Evolutionary conservation across 2,888 invertebrate genomes (phyloP).

Genomic region (Ashinkailepas kermadecensis): DNA sequence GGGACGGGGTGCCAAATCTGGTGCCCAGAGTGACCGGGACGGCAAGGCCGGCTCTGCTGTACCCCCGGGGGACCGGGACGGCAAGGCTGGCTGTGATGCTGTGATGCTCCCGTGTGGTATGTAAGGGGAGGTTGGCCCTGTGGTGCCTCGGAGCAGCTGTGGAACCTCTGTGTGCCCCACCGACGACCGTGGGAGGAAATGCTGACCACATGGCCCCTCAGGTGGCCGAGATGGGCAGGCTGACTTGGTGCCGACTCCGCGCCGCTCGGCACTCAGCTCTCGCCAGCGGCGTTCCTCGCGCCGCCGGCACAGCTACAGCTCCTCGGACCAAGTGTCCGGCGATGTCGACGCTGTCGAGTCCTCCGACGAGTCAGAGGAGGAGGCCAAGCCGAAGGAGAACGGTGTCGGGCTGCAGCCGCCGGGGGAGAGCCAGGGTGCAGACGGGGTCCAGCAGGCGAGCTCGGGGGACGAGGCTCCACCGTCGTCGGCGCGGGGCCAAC

Average conservation of each 20-base stretch:
- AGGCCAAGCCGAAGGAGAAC: too few species aligned
- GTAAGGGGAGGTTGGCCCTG: background rate
- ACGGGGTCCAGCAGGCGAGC: too few species aligned
- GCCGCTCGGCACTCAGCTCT: background rate
- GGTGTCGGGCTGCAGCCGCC: too few species aligned
- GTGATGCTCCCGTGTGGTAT: background rate
- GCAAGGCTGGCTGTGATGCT: background rate
- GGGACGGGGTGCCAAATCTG: too few species aligned
- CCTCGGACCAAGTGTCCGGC: background rate
- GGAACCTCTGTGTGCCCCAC: background rate
- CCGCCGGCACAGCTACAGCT: background rate
- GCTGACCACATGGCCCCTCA: too few species aligned
- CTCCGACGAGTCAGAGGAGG: too few species aligned
- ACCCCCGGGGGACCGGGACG: background rate
- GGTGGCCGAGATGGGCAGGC: too few species aligned
- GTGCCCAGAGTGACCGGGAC: too few species aligned
- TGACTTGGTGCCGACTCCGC: background rate
- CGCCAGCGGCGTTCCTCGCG: background rate
- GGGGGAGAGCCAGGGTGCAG: too few species aligned
- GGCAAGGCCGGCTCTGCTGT: background rate
- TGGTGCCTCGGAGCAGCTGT: background rate
- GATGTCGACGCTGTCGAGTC: too few species aligned
- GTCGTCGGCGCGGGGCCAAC: too few species aligned
- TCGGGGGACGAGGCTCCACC: too few species aligned
- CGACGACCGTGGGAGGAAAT: background rate